These are phyloP conservation scores for Subacronicta megacephala DNA, from an alignment of 2,888 invertebrate species.

Conservation along the genomic window DNA sequence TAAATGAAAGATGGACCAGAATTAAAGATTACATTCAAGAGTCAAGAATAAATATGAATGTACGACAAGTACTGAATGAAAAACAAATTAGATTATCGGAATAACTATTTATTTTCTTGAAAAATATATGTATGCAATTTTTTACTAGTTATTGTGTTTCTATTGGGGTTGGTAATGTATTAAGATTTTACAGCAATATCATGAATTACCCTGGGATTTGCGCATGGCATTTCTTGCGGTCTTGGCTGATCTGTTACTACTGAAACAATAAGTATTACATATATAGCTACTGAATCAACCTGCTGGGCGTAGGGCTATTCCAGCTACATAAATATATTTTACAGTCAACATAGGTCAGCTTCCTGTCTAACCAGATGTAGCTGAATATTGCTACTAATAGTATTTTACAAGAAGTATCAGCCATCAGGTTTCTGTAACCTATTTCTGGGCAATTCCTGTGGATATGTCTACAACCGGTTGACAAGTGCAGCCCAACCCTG, in stretches of 20 bases:
- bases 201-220: conserved; percentile 34
- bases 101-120: conserved; percentile 55
- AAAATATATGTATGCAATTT: conserved; percentile 40
- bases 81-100: conserved; percentile 84
- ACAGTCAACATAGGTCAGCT: no score
- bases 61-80: conserved; percentile 95
- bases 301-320: no score
- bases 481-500: no score
- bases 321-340: no score
- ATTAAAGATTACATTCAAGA: conserved; percentile 91
- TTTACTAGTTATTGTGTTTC: conserved; percentile 44
- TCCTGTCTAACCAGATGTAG: no score
- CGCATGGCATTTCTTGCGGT: conserved; percentile 46
- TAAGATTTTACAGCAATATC: conserved; percentile 35
- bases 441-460: no score
- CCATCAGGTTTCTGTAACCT: no score
- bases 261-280: conserved; percentile 59
- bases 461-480: no score
- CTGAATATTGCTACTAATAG: no score
- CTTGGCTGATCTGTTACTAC: conserved; percentile 77
- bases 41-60: conserved; percentile 97
- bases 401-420: no score
- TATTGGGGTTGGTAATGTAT: conserved; percentile 11
- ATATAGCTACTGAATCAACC: no score
- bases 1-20: conserved; percentile 83